Evolutionary conservation across 2,888 invertebrate species (phyloP).

Genomic region (Parascotia fuliginaria): DNA sequence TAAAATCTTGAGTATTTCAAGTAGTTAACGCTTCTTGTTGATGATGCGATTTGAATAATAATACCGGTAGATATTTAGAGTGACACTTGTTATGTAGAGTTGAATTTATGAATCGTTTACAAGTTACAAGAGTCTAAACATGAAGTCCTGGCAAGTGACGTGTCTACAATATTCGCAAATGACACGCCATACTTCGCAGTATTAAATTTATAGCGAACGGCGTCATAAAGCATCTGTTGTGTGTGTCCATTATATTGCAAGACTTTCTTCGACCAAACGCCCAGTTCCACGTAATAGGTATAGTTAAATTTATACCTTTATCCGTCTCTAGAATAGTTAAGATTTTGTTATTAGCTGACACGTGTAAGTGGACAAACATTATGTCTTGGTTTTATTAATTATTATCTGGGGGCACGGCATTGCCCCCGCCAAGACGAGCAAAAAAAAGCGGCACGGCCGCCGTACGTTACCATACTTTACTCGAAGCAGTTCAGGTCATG

Average conservation of each 20-base stretch:
- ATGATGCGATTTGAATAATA: constrained; percentile 11
- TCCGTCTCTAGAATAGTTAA: neutral
- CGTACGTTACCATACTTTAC: too few relatives aligned
- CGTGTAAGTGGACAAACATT: neutral
- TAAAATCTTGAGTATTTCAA: constrained; percentile 9
- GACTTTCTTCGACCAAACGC: constrained; percentile 13
- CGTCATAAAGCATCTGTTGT: constrained; percentile 41
- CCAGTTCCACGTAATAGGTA: neutral
- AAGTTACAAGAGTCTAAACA: constrained; percentile 10
- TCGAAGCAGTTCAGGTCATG: too few relatives aligned
- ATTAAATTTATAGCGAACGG: constrained; percentile 42
- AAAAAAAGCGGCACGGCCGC: too few relatives aligned
- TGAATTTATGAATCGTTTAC: constrained; percentile 3
- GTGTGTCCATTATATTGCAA: constrained; percentile 24
- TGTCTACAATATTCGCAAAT: constrained; percentile 27
- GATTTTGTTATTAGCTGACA: neutral
- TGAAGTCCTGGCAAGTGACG: neutral
- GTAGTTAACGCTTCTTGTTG: neutral
- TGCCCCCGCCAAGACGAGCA: too few relatives aligned
- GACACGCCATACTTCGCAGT: constrained; percentile 19
- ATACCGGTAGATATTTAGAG: neutral
- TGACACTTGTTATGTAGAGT: constrained; percentile 14
- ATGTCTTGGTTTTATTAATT: neutral
- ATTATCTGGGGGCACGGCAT: neutral
- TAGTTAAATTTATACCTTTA: neutral